A percentile compares a stretch with the other conserved stretches of the same genome.
Evolutionary conservation across 1,140 invertebrate genomes (phyloP).

Genomic region (Eubasilissa regina): DNA sequence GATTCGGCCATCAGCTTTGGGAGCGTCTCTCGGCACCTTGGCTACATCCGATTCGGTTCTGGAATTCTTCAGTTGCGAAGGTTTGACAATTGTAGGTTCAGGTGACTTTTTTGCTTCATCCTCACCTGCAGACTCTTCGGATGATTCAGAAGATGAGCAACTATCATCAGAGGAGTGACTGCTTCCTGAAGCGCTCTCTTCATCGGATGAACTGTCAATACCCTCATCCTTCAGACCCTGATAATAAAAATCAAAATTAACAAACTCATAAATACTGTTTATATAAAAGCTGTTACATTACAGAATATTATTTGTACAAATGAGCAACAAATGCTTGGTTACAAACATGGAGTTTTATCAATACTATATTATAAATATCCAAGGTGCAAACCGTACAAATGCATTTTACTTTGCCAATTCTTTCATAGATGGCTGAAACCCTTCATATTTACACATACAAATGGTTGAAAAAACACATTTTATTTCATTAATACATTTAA

Average conservation of each 20-base stretch:
- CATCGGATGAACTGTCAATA: conserved; percentile 71
- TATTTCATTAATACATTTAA: no score
- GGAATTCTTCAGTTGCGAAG: conserved; percentile 66
- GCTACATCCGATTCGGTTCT: conserved; percentile 68
- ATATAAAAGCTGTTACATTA: no score
- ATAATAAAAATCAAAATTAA: not conserved
- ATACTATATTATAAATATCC: not conserved
- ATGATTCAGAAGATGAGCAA: conserved; percentile 69
- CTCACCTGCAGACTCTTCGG: conserved; percentile 62
- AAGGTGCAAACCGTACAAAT: conserved; percentile 7
- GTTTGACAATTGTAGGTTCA: conserved; percentile 63
- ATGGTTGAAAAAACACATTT: no score
- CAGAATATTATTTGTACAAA: no score
- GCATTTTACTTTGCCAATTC: not conserved
- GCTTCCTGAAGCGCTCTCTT: conserved; percentile 67
- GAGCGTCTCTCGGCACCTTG: conserved; percentile 57
- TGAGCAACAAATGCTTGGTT: not conserved
- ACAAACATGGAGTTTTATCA: conserved; percentile 7
- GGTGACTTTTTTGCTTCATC: conserved; percentile 54
- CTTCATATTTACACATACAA: no score
- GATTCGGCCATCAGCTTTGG: conserved; percentile 42
- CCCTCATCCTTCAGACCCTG: conserved; percentile 71
- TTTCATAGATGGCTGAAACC: conserved; percentile 1
- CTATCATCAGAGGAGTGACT: conserved; percentile 70
- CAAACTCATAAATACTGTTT: no score